phyloP scores from a whole-genome alignment of 2,113 vertebrate species.

The human region GRCh38 chr5:52498501-52499000 shows the following conservation, averaged over 20 bases:
- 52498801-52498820: not conserved
- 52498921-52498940: not conserved
- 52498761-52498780: not conserved
- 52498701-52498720: not conserved
- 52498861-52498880: not conserved
- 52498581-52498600: not conserved
- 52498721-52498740: not conserved
- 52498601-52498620: not conserved
- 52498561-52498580: not conserved
- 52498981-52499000: not conserved
- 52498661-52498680: not conserved
- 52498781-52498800: not conserved
- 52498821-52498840: not conserved
- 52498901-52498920: not conserved
- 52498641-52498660: not conserved
- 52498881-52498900: not conserved
- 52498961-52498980: not conserved
- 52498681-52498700: not conserved
- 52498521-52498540: slow-evolving; percentile 68
- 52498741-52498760: not conserved
- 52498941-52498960: not conserved
- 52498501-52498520: slow-evolving; percentile 18
- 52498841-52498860: not conserved
- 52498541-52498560: slow-evolving; percentile 31
- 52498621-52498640: not conserved